Evolutionary conservation across 2,797 vertebrate species (phyloP).

Genomic region (Tamandua tetradactyla): DNA sequence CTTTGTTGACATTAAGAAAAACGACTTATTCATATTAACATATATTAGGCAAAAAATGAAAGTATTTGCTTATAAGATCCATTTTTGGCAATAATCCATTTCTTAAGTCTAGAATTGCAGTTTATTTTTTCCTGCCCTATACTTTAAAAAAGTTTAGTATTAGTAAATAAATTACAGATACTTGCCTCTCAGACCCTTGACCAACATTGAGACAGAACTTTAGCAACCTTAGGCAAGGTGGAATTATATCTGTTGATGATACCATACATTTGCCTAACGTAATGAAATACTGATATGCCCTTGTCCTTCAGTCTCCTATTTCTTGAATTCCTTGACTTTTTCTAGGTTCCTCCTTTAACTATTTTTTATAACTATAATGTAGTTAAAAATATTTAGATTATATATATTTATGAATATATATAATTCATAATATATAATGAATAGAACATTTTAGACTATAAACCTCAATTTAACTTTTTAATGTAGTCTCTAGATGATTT

Average conservation of each 20-base stretch:
- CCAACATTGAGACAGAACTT: neutral
- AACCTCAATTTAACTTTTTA: conserved; percentile 32
- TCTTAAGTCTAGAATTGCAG: conserved; percentile 28
- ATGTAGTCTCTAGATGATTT: conserved; percentile 12
- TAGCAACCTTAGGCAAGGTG: neutral
- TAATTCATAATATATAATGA: no score
- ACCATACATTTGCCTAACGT: neutral
- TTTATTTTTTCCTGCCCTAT: neutral
- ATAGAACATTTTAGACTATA: conserved; percentile 17
- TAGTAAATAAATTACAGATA: neutral
- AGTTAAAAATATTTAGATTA: neutral
- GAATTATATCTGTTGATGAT: neutral
- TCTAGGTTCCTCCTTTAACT: neutral
- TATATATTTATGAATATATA: no score
- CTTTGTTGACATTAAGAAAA: neutral
- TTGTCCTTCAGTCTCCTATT: neutral
- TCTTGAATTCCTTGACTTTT: conserved; percentile 23
- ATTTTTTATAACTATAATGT: conserved; percentile 9
- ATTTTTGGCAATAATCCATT: conserved; percentile 21
- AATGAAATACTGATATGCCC: neutral
- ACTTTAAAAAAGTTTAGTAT: neutral
- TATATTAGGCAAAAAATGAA: conserved; percentile 15
- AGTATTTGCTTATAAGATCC: neutral
- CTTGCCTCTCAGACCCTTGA: conserved; percentile 9
- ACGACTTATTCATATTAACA: neutral